A percentile compares a stretch with the other conserved stretches of the same genome.
These are phyloP conservation scores for Antheraea mylitta DNA, from an alignment of 1,140 invertebrate species.

Conservation along the genomic window DNA sequence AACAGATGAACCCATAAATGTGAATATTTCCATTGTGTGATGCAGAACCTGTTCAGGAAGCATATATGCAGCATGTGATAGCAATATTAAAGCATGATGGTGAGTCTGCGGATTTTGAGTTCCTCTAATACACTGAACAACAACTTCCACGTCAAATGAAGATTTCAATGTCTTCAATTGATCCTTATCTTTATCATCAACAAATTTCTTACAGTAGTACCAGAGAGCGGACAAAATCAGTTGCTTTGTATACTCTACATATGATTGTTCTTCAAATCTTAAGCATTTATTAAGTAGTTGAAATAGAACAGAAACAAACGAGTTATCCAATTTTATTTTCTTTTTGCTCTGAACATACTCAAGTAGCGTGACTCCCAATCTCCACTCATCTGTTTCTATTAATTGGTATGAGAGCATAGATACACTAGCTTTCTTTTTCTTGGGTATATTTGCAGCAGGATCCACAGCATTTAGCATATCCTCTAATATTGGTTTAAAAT, in stretches of 20 bases:
- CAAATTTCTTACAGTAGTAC: conserved; percentile 83
- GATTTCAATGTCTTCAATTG: conserved; percentile 78
- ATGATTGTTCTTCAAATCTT: conserved; percentile 88
- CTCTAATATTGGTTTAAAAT: conserved; percentile 81
- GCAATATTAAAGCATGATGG: conserved; percentile 91
- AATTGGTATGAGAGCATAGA: conserved; percentile 78
- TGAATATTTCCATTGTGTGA: conserved; percentile 97
- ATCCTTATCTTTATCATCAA: conserved; percentile 69
- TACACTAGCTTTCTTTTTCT: conserved; percentile 64
- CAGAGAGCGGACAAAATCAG: conserved; percentile 89
- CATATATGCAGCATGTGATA: conserved; percentile 87
- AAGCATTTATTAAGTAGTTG: conserved; percentile 89
- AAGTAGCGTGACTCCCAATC: conserved; percentile 86
- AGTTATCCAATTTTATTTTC: conserved; percentile 82
- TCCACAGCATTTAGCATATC: conserved; percentile 77
- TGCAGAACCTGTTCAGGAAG: conserved; percentile 91
- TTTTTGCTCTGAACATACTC: conserved; percentile 93
- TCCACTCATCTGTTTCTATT: conserved; percentile 85
- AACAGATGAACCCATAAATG: conserved; percentile 95
- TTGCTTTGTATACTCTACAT: conserved; percentile 95
- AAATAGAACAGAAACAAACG: conserved; percentile 87
- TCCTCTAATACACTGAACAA: conserved; percentile 92
- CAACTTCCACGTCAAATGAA: conserved; percentile 88
- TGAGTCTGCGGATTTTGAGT: conserved; percentile 97
- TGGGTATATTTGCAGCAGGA: conserved; percentile 45